Conservation (phyloP, 2,888 invertebrate species). For the Bugulina stolonifera region DNA sequence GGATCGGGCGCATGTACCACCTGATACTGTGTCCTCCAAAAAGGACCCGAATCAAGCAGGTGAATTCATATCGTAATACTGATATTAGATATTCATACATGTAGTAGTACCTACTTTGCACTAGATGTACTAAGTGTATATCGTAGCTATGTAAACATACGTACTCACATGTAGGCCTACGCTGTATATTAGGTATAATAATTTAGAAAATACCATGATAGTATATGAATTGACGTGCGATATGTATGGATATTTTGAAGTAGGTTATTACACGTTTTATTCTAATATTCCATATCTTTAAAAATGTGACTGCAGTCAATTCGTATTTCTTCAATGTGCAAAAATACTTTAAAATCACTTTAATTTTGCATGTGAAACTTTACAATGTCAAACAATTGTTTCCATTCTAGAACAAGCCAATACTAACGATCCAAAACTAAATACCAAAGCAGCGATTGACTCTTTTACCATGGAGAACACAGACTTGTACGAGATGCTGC, state of each 20-base stretch:
- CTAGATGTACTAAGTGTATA: too few species aligned
- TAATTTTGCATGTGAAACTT: too few species aligned
- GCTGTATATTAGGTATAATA: too few species aligned
- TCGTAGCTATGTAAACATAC: too few species aligned
- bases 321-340: neutral
- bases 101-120: too few species aligned
- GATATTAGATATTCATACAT: too few species aligned
- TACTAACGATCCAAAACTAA: neutral
- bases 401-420: neutral
- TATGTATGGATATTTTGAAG: too few species aligned
- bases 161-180: too few species aligned
- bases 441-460: neutral
- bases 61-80: neutral
- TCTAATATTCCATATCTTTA: neutral
- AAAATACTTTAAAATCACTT: neutral
- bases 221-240: too few species aligned
- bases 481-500: constrained; percentile 72
- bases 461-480: constrained; percentile 15
- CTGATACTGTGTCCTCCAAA: constrained; percentile 22
- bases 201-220: too few species aligned
- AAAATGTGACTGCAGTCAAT: neutral
- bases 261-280: neutral
- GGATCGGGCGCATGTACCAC: constrained; percentile 52
- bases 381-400: neutral
- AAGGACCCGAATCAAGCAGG: neutral